phyloP scores from a whole-genome alignment of 2,113 vertebrate genomes.

The Dendropsophus ebraccatus region DNA sequence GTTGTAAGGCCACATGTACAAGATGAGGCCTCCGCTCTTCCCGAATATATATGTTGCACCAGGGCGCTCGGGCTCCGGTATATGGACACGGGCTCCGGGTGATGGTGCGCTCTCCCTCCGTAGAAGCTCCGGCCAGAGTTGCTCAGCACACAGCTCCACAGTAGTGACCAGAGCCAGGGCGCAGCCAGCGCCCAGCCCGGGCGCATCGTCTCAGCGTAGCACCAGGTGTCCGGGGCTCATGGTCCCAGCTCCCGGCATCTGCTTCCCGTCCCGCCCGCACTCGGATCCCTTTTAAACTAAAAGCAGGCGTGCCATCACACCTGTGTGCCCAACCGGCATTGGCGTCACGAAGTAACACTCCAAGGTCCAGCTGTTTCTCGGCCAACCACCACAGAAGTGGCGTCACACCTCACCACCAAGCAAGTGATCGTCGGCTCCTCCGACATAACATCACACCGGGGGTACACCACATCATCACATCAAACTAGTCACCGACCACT shows the following conservation, averaged over 20 bases:
- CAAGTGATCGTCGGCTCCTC: no score
- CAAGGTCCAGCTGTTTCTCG: no score
- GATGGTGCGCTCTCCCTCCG: constrained; percentile 77
- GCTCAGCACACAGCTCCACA: constrained; percentile 82
- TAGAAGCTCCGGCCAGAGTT: constrained; percentile 77
- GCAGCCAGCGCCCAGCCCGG: constrained; percentile 66
- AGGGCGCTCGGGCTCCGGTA: constrained; percentile 92
- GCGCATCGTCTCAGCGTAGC: constrained; percentile 48
- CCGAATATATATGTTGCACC: constrained; percentile 97
- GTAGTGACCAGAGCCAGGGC: constrained; percentile 87
- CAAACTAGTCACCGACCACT: no score
- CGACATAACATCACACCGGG: no score
- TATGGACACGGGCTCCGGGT: constrained; percentile 86
- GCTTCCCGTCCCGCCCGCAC: background rate
- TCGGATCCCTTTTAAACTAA: no score
- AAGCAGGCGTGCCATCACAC: no score
- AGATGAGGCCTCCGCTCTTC: constrained; percentile 93
- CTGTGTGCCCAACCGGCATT: no score
- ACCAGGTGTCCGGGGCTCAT: constrained; percentile 37
- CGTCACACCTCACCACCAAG: no score
- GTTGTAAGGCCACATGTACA: constrained; percentile 95
- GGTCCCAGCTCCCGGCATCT: background rate
- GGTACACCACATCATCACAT: no score
- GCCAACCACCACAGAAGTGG: no score
- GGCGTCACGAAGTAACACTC: no score